Evolutionary conservation across 2,113 vertebrate genomes (phyloP), one percentile per base, ranked within the genome.

Genomic region (Apus apus): DNA sequence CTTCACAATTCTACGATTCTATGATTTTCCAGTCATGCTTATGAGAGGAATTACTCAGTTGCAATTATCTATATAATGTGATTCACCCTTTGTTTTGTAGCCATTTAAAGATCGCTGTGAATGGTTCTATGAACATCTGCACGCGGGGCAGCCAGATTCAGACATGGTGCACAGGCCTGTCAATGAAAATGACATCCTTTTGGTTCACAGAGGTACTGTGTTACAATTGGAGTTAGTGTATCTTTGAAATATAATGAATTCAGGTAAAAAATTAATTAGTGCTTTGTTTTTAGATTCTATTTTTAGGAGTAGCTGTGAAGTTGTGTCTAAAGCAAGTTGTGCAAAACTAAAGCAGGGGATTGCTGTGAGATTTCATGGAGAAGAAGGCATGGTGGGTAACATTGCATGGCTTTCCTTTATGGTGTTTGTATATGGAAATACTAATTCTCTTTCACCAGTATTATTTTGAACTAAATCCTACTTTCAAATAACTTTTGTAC

Each of bases 261-360:
- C 76, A 85, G 51, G 68, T 73, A 20, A 77, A 97, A 75, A 96
- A 96, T 82, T 98, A 98, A 98, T 93, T 71, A 83, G 4, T 96
- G 27, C 96, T 98, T 97, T 96, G 79, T 98, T 84, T 98, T 97
- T 96, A 99, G 99, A 99, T 94, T 99, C 99, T 93, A 99, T 99
- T 98, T 99, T 99, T 98, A 99, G 99, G 97, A 99, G 99, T 96
- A 99, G 99, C 98, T 99, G 99, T 98, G 99, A 99, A 98, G 99
- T 99, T 97, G 99, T 99, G 22, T 99, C 99, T 89, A 99, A 99
- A 97, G 99, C 99, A 94, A 99, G 98, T 93, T 99, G 99, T 92
- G 99, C 99, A 89, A 99, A 99, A 89, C 98, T 99, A 56, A 99
- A 99, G 92, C 99, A 99, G 95, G 99, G 99, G 45, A 99, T 99